These are phyloP conservation scores for Scrobipalpa costella DNA, from an alignment of 2,888 invertebrate genomes.

Conservation along the genomic window DNA sequence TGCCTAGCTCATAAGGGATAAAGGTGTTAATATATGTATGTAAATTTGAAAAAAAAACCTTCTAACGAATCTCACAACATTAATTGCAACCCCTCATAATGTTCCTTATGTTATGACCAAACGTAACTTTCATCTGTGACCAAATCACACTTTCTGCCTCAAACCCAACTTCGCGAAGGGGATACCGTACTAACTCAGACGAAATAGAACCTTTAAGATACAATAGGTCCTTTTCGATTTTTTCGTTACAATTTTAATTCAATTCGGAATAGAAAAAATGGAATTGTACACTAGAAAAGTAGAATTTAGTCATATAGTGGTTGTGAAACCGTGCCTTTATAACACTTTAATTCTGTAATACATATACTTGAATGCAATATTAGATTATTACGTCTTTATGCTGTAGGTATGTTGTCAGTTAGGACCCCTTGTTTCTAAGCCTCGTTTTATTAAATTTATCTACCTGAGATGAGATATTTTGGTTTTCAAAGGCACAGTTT, in stretches of 20 bases:
- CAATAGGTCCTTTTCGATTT: slow-evolving; percentile 8
- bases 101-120: not conserved
- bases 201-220: not conserved
- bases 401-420: no score
- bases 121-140: not conserved
- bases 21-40: no score
- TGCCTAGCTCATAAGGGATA: no score
- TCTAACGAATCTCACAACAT: no score
- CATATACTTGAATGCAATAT: no score
- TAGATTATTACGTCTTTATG: no score
- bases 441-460: no score
- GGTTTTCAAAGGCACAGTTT: not conserved
- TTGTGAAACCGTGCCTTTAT: not conserved
- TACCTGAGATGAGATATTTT: no score
- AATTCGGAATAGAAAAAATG: slow-evolving; percentile 67
- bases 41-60: no score
- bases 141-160: not conserved
- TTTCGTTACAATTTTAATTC: not conserved
- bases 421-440: no score
- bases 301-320: slow-evolving; percentile 29
- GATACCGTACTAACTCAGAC: slow-evolving; percentile 27
- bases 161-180: slow-evolving; percentile 48
- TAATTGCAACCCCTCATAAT: not conserved
- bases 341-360: not conserved
- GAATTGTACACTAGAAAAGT: slow-evolving; percentile 71